These are phyloP conservation scores for Zaprionus ornatus DNA, from an alignment of 1,140 invertebrate genomes.

Conservation along the genomic window DNA sequence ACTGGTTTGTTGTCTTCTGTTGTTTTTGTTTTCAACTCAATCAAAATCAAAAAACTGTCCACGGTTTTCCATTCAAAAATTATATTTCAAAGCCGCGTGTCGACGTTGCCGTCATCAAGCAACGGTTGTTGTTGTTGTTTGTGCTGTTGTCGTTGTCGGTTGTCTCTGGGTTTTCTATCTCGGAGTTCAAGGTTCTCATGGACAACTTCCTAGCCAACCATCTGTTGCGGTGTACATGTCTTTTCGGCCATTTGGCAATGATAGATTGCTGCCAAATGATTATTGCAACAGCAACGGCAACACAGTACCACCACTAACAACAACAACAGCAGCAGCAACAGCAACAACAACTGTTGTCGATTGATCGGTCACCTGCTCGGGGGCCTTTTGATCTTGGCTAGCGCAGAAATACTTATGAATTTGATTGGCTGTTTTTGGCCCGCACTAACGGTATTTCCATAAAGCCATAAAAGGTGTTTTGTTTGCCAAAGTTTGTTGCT, in stretches of 20 bases:
- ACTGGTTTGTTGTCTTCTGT: neutral
- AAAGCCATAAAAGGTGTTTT: slow-evolving; percentile 72
- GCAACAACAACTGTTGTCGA: slow-evolving; percentile 38
- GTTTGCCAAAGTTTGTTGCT: slow-evolving; percentile 58
- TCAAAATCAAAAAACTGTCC: slow-evolving; percentile 67
- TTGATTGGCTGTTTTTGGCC: slow-evolving; percentile 31
- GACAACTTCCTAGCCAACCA: slow-evolving; percentile 65
- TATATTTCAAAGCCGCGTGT: slow-evolving; percentile 58
- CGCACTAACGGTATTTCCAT: slow-evolving; percentile 71
- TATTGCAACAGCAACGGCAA: slow-evolving; percentile 51
- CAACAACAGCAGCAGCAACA: slow-evolving; percentile 34
- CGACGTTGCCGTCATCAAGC: slow-evolving; percentile 41
- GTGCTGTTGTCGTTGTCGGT: slow-evolving; percentile 33
- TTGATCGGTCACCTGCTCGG: slow-evolving; percentile 63
- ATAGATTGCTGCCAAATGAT: slow-evolving; percentile 74
- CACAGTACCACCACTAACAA: slow-evolving; percentile 37
- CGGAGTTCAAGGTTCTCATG: slow-evolving; percentile 72
- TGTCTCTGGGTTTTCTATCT: slow-evolving; percentile 24
- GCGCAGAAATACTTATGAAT: slow-evolving; percentile 32
- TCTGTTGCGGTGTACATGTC: slow-evolving; percentile 28
- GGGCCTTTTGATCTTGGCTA: slow-evolving; percentile 64
- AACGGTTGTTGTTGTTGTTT: slow-evolving; percentile 5
- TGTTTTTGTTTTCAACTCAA: slow-evolving; percentile 45
- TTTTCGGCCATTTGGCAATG: slow-evolving; percentile 62
- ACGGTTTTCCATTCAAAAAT: slow-evolving; percentile 66